These are phyloP conservation scores for Yponomeuta cagnagella DNA, from an alignment of 2,888 invertebrate genomes.

Conservation along the genomic window DNA sequence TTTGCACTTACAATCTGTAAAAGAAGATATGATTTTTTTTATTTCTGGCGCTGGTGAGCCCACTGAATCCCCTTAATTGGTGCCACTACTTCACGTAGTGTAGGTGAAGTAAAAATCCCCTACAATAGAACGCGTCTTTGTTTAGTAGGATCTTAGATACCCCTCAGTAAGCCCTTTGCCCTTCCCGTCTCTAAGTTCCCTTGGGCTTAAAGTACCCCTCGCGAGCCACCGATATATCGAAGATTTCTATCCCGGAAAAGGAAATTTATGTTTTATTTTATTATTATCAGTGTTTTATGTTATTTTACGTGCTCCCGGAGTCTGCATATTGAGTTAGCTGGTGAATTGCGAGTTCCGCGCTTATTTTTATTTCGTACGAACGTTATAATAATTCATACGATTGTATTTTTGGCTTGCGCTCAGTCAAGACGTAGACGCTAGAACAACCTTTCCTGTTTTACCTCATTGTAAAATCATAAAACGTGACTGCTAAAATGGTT, in stretches of 20 bases:
- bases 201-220: conserved; percentile 8
- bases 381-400: not conserved
- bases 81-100: no score
- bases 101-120: no score
- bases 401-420: not conserved
- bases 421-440: not conserved
- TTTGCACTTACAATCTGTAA: no score
- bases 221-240: conserved; percentile 34
- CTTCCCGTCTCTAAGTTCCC: conserved; percentile 24
- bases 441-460: no score
- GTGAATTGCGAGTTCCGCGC: conserved; percentile 33
- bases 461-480: no score
- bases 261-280: conserved; percentile 31
- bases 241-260: conserved; percentile 34
- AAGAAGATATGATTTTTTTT: no score
- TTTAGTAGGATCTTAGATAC: no score
- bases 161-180: not conserved
- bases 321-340: conserved; percentile 31
- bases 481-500: no score
- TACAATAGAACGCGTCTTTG: no score
- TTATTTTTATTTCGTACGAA: not conserved
- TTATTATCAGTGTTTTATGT: conserved; percentile 46
- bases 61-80: no score
- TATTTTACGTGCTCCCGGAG: not conserved
- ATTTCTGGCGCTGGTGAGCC: no score